phyloP scores from a whole-genome alignment of 1,140 invertebrate species.

The Drosophila paulistorum region DNA sequence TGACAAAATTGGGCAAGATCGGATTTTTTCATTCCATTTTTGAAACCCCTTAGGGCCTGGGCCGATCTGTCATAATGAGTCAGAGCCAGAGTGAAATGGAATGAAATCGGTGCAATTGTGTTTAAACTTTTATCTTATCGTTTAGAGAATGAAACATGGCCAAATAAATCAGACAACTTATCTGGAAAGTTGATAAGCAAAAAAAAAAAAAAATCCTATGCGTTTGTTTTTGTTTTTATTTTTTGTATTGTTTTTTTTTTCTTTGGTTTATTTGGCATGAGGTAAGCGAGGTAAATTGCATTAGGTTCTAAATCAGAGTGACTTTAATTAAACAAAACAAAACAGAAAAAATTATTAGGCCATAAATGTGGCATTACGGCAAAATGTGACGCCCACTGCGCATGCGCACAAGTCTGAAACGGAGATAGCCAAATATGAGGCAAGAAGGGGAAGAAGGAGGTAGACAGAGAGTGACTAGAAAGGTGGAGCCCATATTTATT shows the following conservation, averaged over 20 bases:
- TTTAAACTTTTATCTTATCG: conserved; percentile 60
- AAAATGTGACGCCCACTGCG: conserved; percentile 77
- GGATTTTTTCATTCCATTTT: too few relatives aligned
- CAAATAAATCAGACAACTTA: conserved; percentile 66
- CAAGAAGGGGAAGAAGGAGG: background rate
- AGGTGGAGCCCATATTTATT: conserved; percentile 13
- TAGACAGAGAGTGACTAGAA: conserved; percentile 21
- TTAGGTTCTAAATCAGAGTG: conserved; percentile 59
- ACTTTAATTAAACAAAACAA: conserved; percentile 51
- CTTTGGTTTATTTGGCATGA: conserved; percentile 26
- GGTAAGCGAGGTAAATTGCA: conserved; percentile 47
- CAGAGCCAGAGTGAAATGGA: conserved; percentile 35
- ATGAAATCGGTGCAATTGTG: conserved; percentile 46
- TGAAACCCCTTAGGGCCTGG: background rate
- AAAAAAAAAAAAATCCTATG: conserved; percentile 22
- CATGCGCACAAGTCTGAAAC: conserved; percentile 70
- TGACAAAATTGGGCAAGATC: conserved; percentile 56
- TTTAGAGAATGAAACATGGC: conserved; percentile 43
- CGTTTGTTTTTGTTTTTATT: background rate
- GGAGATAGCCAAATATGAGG: background rate
- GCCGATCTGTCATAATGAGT: conserved; percentile 24
- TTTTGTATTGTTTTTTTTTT: background rate
- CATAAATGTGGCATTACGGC: conserved; percentile 71
- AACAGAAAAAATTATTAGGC: conserved; percentile 71
- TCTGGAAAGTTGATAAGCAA: conserved; percentile 48